phyloP scores from a whole-genome alignment of 2,888 invertebrate species.

The Anaspis maculata region DNA sequence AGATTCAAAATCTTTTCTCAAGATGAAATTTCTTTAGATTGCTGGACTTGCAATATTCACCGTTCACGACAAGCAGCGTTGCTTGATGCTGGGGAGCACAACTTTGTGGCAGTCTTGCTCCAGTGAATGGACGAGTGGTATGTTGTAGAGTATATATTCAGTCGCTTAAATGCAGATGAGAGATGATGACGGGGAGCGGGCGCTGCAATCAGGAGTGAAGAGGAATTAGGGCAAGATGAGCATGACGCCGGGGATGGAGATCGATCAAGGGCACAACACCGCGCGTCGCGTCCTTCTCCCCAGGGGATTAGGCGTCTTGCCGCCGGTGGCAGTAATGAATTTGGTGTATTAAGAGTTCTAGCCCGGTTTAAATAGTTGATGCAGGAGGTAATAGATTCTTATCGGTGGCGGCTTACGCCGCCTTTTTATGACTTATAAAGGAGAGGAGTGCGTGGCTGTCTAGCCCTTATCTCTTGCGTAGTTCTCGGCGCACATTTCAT shows the following conservation, averaged over 20 bases:
- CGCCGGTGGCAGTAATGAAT: constrained; percentile 13
- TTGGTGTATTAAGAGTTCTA: constrained; percentile 10
- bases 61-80: too few relatives aligned
- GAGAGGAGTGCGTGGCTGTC: constrained; percentile 6
- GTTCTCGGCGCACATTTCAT: constrained; percentile 29
- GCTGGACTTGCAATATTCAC: too few relatives aligned
- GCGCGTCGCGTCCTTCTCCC: constrained; percentile 8
- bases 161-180: background rate
- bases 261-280: constrained; percentile 10
- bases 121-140: too few relatives aligned
- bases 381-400: constrained; percentile 12
- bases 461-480: constrained; percentile 11
- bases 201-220: background rate
- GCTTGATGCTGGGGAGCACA: too few relatives aligned
- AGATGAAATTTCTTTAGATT: too few relatives aligned
- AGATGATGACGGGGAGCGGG: too few relatives aligned
- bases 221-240: constrained; percentile 3
- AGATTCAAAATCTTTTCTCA: too few relatives aligned
- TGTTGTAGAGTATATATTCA: too few relatives aligned
- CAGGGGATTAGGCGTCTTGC: constrained; percentile 9
- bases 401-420: constrained; percentile 6
- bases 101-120: too few relatives aligned
- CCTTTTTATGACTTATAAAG: constrained; percentile 8
- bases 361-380: constrained; percentile 9
- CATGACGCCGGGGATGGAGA: constrained; percentile 4